phyloP scores from a whole-genome alignment of 1,140 invertebrate genomes.

The Lineus longissimus region DNA sequence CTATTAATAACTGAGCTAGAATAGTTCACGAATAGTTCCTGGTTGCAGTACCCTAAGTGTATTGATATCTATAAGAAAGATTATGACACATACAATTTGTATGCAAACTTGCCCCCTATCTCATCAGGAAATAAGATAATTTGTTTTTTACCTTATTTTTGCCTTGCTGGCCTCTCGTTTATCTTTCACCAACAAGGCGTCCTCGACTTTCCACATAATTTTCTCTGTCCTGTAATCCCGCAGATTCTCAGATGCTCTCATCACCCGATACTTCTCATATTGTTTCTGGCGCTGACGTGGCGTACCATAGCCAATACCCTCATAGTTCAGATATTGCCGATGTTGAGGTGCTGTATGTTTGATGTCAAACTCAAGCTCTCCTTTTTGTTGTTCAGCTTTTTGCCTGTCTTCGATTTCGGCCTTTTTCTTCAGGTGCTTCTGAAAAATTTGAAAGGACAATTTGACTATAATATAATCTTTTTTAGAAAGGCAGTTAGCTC shows the following conservation, averaged over 20 bases:
- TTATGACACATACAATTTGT: too few relatives aligned
- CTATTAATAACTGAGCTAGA: not conserved
- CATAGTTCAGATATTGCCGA: conserved; percentile 76
- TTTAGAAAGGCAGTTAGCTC: too few relatives aligned
- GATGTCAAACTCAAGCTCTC: conserved; percentile 57
- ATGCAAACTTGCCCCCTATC: too few relatives aligned
- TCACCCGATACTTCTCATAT: conserved; percentile 66
- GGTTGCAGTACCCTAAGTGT: too few relatives aligned
- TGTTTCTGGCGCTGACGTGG: conserved; percentile 73
- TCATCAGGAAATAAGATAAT: too few relatives aligned
- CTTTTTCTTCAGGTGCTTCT: conserved; percentile 42
- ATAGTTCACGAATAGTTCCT: too few relatives aligned
- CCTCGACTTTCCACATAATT: conserved; percentile 56
- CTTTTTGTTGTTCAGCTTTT: conserved; percentile 54
- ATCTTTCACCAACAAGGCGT: conserved; percentile 66
- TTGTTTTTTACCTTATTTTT: not conserved
- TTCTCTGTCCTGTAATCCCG: conserved; percentile 70
- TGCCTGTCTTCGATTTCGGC: conserved; percentile 42
- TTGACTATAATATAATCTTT: too few relatives aligned
- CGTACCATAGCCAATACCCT: conserved; percentile 72
- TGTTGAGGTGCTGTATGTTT: conserved; percentile 83
- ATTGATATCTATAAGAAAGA: too few relatives aligned
- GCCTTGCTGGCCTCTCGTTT: conserved; percentile 62
- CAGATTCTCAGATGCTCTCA: conserved; percentile 71
- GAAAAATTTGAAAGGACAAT: too few relatives aligned